Conservation (phyloP, 2,113 vertebrate genomes). For the Smithornis capensis region DNA sequence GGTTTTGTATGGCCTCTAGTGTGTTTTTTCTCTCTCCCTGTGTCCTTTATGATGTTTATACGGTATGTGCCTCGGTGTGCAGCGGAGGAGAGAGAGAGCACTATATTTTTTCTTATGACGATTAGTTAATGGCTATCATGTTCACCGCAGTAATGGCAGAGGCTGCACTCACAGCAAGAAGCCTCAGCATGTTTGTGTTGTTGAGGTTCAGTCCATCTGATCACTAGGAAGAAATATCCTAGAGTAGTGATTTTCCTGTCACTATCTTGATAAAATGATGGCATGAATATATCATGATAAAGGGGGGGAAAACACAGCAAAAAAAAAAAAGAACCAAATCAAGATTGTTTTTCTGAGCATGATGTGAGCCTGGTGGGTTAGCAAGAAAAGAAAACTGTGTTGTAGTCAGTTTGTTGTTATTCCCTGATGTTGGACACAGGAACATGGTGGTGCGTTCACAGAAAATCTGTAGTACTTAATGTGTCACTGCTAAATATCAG, state of each 20-base stretch:
- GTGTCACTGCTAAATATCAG: not conserved
- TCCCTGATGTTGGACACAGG: not conserved
- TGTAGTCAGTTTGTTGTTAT: not conserved
- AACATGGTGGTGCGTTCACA: not conserved
- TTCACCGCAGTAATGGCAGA: not conserved
- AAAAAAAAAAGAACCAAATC: not conserved
- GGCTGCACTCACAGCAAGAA: not conserved
- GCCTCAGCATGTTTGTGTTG: not conserved
- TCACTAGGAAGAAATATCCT: not conserved
- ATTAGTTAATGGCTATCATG: constrained; percentile 51
- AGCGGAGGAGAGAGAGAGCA: not conserved
- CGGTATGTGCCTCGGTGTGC: not conserved
- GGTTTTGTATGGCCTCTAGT: constrained; percentile 23
- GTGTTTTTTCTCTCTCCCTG: constrained; percentile 35
- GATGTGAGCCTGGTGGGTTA: not conserved
- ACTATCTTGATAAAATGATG: not conserved
- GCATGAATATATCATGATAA: not conserved
- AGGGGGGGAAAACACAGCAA: rapidly evolving
- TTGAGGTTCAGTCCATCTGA: not conserved
- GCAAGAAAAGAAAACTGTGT: not conserved
- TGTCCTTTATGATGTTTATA: constrained; percentile 20
- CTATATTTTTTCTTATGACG: not conserved
- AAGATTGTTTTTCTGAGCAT: not conserved
- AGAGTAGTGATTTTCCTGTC: not conserved
- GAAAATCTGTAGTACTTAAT: not conserved